Conservation (phyloP, 1,140 invertebrate species). For the Plectrocnemia conspersa region DNA sequence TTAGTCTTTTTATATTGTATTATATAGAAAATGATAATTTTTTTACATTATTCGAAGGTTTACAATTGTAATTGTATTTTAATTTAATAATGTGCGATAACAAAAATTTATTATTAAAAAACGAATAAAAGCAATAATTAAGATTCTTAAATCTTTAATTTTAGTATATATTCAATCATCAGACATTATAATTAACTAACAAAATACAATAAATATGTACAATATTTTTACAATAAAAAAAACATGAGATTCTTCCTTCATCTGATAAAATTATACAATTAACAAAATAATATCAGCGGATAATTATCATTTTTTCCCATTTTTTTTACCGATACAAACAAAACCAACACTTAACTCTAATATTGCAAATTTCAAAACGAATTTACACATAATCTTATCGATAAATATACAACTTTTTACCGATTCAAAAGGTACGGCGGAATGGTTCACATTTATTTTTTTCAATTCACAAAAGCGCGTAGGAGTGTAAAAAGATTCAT, state of each 20-base stretch:
- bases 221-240: constrained; percentile 38
- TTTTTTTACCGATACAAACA: constrained; percentile 44
- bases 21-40: background rate
- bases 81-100: background rate
- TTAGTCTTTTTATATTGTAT: background rate
- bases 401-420: background rate
- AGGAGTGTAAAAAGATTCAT: background rate
- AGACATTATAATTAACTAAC: background rate
- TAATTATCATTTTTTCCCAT: constrained; percentile 39
- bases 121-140: constrained; percentile 6
- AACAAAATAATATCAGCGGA: constrained; percentile 37
- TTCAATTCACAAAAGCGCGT: background rate
- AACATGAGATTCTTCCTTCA: constrained; percentile 39
- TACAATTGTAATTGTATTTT: background rate
- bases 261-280: constrained; percentile 42
- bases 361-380: constrained; percentile 51
- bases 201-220: constrained; percentile 27
- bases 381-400: constrained; percentile 35
- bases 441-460: background rate
- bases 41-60: background rate
- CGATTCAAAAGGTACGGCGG: background rate
- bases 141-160: constrained; percentile 23
- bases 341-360: constrained; percentile 53
- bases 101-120: constrained; percentile 4
- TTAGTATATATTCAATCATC: constrained; percentile 18